phyloP scores from a whole-genome alignment of 2,797 vertebrate genomes.

The Chloroceryle inda region DNA sequence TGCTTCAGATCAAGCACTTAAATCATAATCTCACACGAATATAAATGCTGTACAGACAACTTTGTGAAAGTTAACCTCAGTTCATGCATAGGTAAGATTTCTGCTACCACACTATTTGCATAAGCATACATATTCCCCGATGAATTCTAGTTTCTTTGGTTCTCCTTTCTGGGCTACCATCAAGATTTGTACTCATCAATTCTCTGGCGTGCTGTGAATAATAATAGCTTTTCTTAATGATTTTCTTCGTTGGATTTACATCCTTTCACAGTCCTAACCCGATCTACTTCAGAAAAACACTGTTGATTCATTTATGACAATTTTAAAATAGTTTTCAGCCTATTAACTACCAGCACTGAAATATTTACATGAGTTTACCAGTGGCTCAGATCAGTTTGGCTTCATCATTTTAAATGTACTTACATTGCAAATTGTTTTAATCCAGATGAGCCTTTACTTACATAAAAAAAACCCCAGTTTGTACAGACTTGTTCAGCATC shows the following conservation, averaged over 20 bases:
- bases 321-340: background rate
- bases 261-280: background rate
- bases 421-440: background rate
- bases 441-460: background rate
- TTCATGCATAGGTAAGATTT: background rate
- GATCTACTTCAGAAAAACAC: background rate
- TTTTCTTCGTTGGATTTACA: background rate
- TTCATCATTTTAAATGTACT: background rate
- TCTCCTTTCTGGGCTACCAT: background rate
- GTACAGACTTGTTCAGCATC: too few species aligned
- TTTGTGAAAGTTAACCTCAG: background rate
- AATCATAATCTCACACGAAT: background rate
- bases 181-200: background rate
- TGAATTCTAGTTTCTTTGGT: background rate
- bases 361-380: background rate
- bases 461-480: background rate
- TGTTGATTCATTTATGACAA: background rate
- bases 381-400: background rate
- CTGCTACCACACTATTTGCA: fast-evolving
- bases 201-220: background rate
- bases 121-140: background rate
- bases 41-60: background rate
- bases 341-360: background rate
- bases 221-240: background rate
- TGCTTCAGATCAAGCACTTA: background rate